Evolutionary conservation across 2,888 invertebrate species (phyloP).

Genomic region (Onthophagus sagittarius): DNA sequence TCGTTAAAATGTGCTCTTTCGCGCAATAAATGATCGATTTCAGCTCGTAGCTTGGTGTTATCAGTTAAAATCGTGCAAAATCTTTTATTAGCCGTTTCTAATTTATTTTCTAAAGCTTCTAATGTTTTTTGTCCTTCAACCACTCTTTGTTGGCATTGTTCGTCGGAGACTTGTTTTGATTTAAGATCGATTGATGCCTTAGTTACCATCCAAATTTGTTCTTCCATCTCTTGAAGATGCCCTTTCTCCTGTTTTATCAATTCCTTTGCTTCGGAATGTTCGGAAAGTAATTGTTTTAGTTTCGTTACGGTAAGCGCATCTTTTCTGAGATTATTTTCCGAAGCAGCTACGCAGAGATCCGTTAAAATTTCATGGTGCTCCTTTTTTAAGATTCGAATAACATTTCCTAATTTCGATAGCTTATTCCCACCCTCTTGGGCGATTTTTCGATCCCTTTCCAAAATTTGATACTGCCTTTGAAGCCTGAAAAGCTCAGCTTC

Average conservation of each 20-base stretch:
- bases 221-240: constrained; percentile 50
- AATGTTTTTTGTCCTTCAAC: constrained; percentile 55
- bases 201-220: constrained; percentile 47
- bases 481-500: constrained; percentile 74
- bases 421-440: constrained; percentile 68
- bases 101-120: constrained; percentile 67
- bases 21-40: constrained; percentile 77
- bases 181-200: constrained; percentile 30
- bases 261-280: constrained; percentile 52
- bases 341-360: constrained; percentile 59
- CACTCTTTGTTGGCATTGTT: constrained; percentile 50
- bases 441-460: constrained; percentile 73
- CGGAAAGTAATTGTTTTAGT: constrained; percentile 53
- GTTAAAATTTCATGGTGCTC: constrained; percentile 63
- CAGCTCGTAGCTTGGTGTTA: constrained; percentile 67
- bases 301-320: constrained; percentile 54
- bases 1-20: constrained; percentile 81
- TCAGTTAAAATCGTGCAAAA: constrained; percentile 72
- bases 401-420: constrained; percentile 60
- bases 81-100: constrained; percentile 72
- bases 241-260: constrained; percentile 43
- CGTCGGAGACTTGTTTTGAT: constrained; percentile 49
- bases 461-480: constrained; percentile 76
- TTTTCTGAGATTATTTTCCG: constrained; percentile 55
- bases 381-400: constrained; percentile 57